phyloP scores from a whole-genome alignment of 2,888 invertebrate species.

The Ormyrus nitidulus region DNA sequence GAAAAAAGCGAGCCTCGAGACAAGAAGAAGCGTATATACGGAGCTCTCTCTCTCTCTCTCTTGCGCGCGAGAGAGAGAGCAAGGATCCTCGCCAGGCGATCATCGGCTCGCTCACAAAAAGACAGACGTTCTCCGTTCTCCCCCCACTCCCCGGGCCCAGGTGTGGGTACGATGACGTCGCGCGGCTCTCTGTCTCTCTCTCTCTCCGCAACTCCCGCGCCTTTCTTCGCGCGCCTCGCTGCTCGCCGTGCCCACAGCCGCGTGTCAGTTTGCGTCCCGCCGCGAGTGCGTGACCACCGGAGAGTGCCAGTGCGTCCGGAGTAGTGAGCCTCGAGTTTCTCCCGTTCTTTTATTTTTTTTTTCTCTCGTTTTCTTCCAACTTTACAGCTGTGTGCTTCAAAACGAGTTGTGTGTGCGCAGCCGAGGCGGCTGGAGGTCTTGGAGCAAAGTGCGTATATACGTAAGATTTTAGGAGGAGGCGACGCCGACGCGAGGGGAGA shows the following conservation, averaged over 20 bases:
- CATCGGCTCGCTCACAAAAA: no score
- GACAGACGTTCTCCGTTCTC: no score
- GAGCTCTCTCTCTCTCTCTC: no score
- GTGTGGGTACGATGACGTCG: no score
- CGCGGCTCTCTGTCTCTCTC: constrained; percentile 9
- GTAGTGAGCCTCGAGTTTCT: no score
- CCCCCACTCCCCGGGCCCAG: no score
- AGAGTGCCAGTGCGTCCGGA: constrained; percentile 4
- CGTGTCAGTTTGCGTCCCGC: constrained; percentile 71
- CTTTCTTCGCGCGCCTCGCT: constrained; percentile 68
- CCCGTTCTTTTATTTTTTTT: no score
- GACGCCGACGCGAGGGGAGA: not conserved
- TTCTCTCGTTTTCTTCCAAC: not conserved
- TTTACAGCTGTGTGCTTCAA: not conserved
- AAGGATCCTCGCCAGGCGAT: no score
- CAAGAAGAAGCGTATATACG: no score
- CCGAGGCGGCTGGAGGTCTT: constrained; percentile 3
- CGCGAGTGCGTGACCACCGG: constrained; percentile 61
- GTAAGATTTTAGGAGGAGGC: not conserved
- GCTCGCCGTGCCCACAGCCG: constrained; percentile 57
- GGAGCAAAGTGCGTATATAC: constrained; percentile 28
- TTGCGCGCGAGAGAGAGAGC: no score
- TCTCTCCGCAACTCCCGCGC: constrained; percentile 66
- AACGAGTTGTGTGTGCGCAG: not conserved
- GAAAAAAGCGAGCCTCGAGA: no score